Conservation (phyloP, 2,797 vertebrate genomes). For the Sebastiscus albofasciatus region DNA sequence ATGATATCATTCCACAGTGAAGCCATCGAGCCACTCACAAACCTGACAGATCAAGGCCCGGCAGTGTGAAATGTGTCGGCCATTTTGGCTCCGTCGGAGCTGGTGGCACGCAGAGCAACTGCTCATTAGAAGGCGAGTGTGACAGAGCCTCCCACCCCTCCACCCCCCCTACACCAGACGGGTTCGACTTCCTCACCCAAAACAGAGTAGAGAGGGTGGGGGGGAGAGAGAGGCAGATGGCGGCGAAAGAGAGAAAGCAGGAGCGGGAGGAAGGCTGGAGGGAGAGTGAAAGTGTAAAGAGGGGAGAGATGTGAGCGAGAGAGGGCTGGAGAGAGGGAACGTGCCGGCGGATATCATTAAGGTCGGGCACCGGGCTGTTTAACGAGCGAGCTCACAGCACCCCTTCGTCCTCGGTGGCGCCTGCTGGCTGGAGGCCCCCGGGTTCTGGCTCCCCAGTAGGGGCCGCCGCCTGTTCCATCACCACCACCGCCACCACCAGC, state of each 20-base stretch:
- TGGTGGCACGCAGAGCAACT: constrained; percentile 64
- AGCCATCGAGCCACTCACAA: constrained; percentile 44
- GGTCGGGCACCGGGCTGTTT: constrained; percentile 61
- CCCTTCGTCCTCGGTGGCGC: constrained; percentile 74
- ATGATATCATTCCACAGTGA: constrained; percentile 28
- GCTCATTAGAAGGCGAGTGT: constrained; percentile 76
- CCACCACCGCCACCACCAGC: neutral
- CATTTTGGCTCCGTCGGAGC: constrained; percentile 72
- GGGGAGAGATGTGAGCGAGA: neutral
- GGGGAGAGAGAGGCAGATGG: constrained; percentile 39
- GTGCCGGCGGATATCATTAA: constrained; percentile 75
- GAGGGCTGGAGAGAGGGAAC: constrained; percentile 19
- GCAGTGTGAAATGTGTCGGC: constrained; percentile 68
- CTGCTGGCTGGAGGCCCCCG: constrained; percentile 68
- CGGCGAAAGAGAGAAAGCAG: neutral
- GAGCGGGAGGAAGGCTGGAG: constrained; percentile 14
- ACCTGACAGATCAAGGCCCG: constrained; percentile 58
- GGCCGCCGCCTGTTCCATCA: constrained; percentile 56
- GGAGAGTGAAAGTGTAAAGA: constrained; percentile 25
- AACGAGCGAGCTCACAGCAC: constrained; percentile 74
- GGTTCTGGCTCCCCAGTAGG: constrained; percentile 45
- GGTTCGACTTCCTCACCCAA: constrained; percentile 48
- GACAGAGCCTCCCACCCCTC: constrained; percentile 58
- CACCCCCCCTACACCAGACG: constrained; percentile 20
- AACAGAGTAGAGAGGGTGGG: constrained; percentile 1